Percentiles rank a stretch among this genome's conserved stretches.
Evolutionary conservation across 2,888 invertebrate genomes (phyloP).

Genomic region (Aethes cnicana): DNA sequence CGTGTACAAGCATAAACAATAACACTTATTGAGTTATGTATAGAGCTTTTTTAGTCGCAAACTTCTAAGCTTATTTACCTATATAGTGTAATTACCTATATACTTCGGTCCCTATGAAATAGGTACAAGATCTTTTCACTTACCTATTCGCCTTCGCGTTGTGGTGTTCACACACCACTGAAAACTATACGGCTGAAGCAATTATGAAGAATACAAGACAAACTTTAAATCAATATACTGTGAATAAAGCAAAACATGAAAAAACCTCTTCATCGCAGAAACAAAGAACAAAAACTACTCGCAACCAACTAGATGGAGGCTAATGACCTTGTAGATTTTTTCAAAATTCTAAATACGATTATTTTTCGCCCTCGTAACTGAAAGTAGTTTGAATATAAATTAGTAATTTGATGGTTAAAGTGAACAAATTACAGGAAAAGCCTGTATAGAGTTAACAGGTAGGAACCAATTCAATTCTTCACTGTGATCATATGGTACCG

Average conservation of each 20-base stretch:
- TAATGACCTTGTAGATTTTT: conserved; percentile 28
- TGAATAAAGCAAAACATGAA: conserved; percentile 47
- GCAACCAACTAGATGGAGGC: conserved; percentile 56
- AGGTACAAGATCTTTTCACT: neutral
- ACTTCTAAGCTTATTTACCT: too few relatives aligned
- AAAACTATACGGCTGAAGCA: conserved; percentile 24
- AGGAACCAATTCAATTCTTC: too few relatives aligned
- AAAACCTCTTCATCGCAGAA: conserved; percentile 49
- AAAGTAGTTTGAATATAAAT: too few relatives aligned
- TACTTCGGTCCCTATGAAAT: neutral
- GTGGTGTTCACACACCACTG: conserved; percentile 11
- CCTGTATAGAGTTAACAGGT: too few relatives aligned
- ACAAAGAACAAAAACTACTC: conserved; percentile 72
- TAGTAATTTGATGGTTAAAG: too few relatives aligned
- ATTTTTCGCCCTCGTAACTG: too few relatives aligned
- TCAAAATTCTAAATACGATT: conserved; percentile 17
- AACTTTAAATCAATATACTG: conserved; percentile 30
- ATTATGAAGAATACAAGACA: conserved; percentile 26
- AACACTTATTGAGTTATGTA: too few relatives aligned
- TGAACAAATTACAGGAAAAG: too few relatives aligned
- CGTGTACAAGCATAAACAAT: too few relatives aligned
- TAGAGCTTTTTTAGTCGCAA: too few relatives aligned
- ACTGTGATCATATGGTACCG: too few relatives aligned
- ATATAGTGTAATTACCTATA: neutral
- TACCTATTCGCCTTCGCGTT: conserved; percentile 7